Conservation (phyloP, 2,888 invertebrate genomes). For the Apotomis betuletana region DNA sequence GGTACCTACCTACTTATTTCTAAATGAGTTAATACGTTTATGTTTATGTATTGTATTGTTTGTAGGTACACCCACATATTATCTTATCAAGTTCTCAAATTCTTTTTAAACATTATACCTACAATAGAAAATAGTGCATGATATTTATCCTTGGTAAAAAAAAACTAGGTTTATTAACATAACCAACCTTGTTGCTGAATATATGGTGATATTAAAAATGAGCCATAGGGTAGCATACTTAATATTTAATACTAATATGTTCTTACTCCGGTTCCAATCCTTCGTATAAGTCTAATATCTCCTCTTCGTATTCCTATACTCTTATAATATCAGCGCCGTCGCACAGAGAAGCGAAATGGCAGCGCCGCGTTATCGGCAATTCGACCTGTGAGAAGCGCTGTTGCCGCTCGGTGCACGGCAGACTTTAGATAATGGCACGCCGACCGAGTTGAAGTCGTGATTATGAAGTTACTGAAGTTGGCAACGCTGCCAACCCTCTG, state of each 20-base stretch:
- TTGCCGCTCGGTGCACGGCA: conserved; percentile 35
- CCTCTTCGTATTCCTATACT: not conserved
- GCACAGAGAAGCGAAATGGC: conserved; percentile 45
- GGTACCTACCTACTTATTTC: too few relatives aligned
- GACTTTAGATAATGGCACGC: conserved; percentile 38
- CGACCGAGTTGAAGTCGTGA: conserved; percentile 23
- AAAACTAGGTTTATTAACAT: too few relatives aligned
- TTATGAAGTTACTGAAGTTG: conserved; percentile 33
- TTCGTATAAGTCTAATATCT: not conserved
- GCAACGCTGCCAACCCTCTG: conserved; percentile 24
- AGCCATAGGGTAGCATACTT: too few relatives aligned
- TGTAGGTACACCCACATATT: too few relatives aligned
- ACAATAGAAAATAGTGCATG: too few relatives aligned
- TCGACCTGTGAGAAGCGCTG: conserved; percentile 32
- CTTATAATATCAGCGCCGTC: conserved; percentile 20
- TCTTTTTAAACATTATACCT: too few relatives aligned
- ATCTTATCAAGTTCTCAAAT: too few relatives aligned
- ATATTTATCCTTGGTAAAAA: too few relatives aligned
- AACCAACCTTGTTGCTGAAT: too few relatives aligned
- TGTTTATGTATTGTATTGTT: too few relatives aligned
- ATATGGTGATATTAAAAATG: too few relatives aligned
- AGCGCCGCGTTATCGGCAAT: conserved; percentile 49
- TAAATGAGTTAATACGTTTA: too few relatives aligned
- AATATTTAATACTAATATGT: not conserved
- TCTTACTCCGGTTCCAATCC: not conserved